phyloP scores from a whole-genome alignment of 2,888 invertebrate species.

The Andrena trimmerana region DNA sequence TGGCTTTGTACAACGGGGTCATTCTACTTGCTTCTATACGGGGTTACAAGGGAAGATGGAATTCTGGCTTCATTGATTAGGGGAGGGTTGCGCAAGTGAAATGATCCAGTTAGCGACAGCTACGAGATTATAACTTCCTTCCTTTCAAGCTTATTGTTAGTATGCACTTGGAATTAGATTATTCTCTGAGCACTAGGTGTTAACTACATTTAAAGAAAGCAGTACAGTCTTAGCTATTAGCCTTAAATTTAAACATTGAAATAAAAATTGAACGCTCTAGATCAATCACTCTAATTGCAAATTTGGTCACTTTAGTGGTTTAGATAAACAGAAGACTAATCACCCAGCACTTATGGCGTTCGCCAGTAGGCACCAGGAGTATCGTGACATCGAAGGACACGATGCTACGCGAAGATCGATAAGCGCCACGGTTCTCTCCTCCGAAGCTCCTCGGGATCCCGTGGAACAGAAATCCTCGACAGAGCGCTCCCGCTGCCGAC shows the following conservation, averaged over 20 bases:
- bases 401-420: neutral
- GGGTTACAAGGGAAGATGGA: neutral
- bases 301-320: neutral
- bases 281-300: neutral
- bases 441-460: neutral
- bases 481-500: neutral
- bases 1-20: constrained; percentile 1
- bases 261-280: too few species aligned
- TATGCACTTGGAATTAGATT: too few species aligned
- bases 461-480: neutral
- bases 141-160: too few species aligned
- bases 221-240: too few species aligned
- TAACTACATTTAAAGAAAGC: too few species aligned
- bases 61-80: neutral
- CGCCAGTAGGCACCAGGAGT: too few species aligned
- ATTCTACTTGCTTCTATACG: constrained; percentile 5
- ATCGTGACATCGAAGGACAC: neutral
- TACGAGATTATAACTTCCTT: too few species aligned
- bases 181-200: too few species aligned
- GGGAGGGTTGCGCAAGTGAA: too few species aligned
- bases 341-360: neutral
- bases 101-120: too few species aligned
- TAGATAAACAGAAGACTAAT: neutral
- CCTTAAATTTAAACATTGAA: too few species aligned
- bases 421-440: neutral